Conservation (phyloP, 2,113 vertebrate genomes). For the Oxyruncus cristatus region DNA sequence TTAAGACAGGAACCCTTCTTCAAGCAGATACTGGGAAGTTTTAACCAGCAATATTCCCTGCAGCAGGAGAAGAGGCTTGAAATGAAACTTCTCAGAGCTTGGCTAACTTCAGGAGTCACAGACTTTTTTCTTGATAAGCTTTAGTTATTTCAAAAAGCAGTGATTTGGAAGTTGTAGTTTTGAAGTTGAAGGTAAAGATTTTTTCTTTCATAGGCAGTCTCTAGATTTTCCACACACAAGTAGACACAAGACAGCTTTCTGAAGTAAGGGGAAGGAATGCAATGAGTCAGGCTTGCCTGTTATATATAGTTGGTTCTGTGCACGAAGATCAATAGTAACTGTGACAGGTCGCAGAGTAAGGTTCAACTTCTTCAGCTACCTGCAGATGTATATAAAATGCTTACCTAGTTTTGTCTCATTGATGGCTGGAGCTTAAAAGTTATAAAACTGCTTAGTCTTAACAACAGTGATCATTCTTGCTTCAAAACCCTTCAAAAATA, state of each 20-base stretch:
- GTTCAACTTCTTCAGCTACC: neutral
- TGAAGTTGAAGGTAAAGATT: neutral
- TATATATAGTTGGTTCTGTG: neutral
- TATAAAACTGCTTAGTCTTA: neutral
- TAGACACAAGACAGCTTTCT: neutral
- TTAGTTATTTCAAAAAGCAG: neutral
- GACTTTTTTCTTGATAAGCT: neutral
- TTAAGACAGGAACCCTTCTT: neutral
- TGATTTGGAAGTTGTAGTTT: neutral
- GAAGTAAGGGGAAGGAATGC: neutral
- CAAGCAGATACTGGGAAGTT: neutral
- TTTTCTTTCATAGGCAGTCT: neutral
- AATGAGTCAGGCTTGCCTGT: neutral
- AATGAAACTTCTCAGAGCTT: neutral
- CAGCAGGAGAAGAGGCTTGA: neutral
- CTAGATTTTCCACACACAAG: neutral
- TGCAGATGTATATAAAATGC: neutral
- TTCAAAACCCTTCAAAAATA: conserved; percentile 20
- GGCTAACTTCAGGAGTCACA: neutral
- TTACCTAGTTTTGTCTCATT: neutral
- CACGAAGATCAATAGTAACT: neutral
- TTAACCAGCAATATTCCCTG: neutral
- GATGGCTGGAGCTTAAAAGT: neutral
- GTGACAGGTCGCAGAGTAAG: neutral
- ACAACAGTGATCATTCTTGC: neutral